Evolutionary conservation across 2,797 vertebrate genomes (phyloP).

Genomic region (Orientallactaga sibirica): DNA sequence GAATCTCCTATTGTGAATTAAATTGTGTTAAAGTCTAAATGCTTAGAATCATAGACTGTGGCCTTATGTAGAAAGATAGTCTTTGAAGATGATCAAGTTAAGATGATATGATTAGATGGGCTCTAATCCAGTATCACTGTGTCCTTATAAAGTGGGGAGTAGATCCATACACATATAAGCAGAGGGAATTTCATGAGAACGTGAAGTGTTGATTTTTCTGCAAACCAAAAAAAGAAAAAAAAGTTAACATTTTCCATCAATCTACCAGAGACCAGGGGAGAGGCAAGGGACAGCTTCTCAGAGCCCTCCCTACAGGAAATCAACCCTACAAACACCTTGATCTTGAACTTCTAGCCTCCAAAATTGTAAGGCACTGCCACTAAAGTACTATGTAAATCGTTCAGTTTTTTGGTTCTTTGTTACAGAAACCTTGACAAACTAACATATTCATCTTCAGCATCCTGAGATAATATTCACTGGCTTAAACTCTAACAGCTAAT

Average conservation of each 20-base stretch:
- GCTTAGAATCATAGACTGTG: background rate
- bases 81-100: slow-evolving; percentile 47
- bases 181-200: background rate
- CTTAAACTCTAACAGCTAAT: slow-evolving; percentile 29
- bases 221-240: background rate
- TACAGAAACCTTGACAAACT: background rate
- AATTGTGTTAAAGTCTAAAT: background rate
- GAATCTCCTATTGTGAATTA: background rate
- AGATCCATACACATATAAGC: background rate
- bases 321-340: background rate
- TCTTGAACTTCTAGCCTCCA: background rate
- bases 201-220: background rate
- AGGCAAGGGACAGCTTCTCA: background rate
- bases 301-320: background rate
- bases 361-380: background rate
- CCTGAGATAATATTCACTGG: slow-evolving; percentile 5
- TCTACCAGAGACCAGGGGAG: background rate
- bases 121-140: background rate
- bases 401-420: background rate
- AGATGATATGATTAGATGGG: background rate
- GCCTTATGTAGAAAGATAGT: slow-evolving; percentile 4
- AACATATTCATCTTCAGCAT: slow-evolving; percentile 7
- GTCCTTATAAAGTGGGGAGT: background rate
- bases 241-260: slow-evolving; percentile 1
- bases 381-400: background rate